Evolutionary conservation across 2,797 vertebrate genomes (phyloP), one percentile per base, ranked within the genome.

Genomic region (Microctenopoma steveboyesi): DNA sequence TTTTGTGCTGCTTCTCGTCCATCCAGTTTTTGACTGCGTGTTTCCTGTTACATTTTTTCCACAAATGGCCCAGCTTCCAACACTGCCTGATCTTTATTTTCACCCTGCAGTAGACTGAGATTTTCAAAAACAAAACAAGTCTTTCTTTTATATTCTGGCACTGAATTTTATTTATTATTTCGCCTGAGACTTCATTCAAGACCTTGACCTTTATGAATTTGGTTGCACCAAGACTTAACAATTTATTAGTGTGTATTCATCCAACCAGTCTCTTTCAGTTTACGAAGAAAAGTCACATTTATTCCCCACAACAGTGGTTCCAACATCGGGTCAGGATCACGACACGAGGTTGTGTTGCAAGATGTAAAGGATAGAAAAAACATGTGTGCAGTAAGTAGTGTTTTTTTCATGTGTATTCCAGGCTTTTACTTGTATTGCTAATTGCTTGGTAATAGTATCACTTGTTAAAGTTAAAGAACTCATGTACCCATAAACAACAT

Each of bases 1-100:
- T 37, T 63, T 57, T 40, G 49, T 42, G 18, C 4, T 57, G 8
- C 62, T 43, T 45, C 47, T 64, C 57, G 18, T 28, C 56, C 59
- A 69, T 74, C 86, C 62, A 62, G 54, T 54, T 84, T 82, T 81
- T 81, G n/a, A 69, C 81, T 67, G 49, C 62, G 64, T 75, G 5
- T 73, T 74, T 83, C 68, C 61, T 52, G 66, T 82, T 71, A 13
- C 69, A 60, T 84, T 50, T 85, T 79, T 79, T 79, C 57, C 30
- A 49, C 18, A 53, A 59, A 35, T 70, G 48, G 57, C 65, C 69
- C 43, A 52, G 71, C 72, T 66, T 65, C 65, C 55, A 60, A 65
- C 35, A 43, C 35, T 48, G 49, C 12, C 13, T 51, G 50, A 11
- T 66, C 72, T 68, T 68, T 46, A 40, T 46, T 60, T 48, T 52